Evolutionary conservation across 2,113 vertebrate genomes (phyloP), one percentile per base, ranked within the genome.

Genomic region (Zosterops pallidus): DNA sequence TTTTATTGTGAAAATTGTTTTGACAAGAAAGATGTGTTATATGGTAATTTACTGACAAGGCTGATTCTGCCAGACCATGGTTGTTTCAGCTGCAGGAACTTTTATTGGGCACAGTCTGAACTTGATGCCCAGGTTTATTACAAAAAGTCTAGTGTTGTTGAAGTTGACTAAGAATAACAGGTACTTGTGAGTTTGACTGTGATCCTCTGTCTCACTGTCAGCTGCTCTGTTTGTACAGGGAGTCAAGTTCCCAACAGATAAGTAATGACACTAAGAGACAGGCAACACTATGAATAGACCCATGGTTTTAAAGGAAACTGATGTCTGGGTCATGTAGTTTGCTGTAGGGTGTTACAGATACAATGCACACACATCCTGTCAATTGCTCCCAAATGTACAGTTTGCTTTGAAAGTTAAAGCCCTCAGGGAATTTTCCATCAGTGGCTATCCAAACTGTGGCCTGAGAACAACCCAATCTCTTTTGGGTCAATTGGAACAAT

Each of bases 1-100:
- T 25, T 69, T 92, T 92, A 53, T 81, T 35, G 14, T 83, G 55
- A 91, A 80, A 78, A 39, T 59, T 91, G 1, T 89, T 96, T 92
- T 78, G 52, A 65, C n/a, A 71, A 42, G 64, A 84, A 93, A 92
- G 29, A 4, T 20, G 5, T 82, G 41, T 63, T 42, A 59, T 55
- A n/a, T 4, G 47, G 37, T 83, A 76, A 70, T 81, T 90, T 87
- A 47, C 41, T 84, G 50, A 12, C 31, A 76, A 50, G 59, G 29
- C 60, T 94, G 83, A 57, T 37, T 82, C 14, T 37, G 44, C 39
- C 8, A 11, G 35, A 68, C 60, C 35, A 12, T 26, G 14, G 16
- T 37, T 88, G 10, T 82, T 97, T 95, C 68, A 90, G 59, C 53
- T 55, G 9, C 67, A 83, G 49, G 47, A 90, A 72, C 2, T 9